phyloP scores from a whole-genome alignment of 2,888 invertebrate species.

The Deroplatys truncata region DNA sequence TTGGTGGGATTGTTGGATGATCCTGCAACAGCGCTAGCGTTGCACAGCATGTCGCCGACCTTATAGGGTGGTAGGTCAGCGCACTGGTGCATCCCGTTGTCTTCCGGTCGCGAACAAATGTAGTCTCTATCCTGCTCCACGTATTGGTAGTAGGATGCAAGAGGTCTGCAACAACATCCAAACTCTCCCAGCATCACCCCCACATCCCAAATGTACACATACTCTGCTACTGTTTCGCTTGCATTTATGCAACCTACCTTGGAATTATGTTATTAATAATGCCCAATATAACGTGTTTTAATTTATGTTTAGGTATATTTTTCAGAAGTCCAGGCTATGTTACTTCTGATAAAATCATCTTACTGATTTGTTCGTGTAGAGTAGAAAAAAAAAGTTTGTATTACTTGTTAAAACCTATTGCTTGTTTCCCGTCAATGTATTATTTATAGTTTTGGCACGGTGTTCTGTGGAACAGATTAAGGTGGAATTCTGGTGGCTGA shows the following conservation, averaged over 20 bases:
- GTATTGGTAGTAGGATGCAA: slow-evolving; percentile 82
- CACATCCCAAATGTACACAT: neutral
- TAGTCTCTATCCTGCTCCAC: slow-evolving; percentile 85
- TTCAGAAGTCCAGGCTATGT: too few relatives aligned
- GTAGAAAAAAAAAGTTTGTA: too few relatives aligned
- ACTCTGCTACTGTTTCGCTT: neutral
- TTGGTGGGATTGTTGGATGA: slow-evolving; percentile 63
- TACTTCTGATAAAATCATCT: too few relatives aligned
- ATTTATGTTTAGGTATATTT: too few relatives aligned
- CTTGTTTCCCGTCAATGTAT: too few relatives aligned
- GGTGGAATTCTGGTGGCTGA: too few relatives aligned
- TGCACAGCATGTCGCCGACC: slow-evolving; percentile 70
- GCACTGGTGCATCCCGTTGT: slow-evolving; percentile 93
- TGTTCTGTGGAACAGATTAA: too few relatives aligned
- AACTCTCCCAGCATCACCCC: neutral
- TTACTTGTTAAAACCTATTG: too few relatives aligned
- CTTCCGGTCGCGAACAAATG: slow-evolving; percentile 90
- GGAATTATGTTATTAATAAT: too few relatives aligned
- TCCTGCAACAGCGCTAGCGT: slow-evolving; percentile 61
- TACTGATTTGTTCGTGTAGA: too few relatives aligned
- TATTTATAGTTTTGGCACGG: too few relatives aligned
- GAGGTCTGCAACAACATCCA: slow-evolving; percentile 40
- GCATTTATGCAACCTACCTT: neutral
- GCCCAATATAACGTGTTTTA: too few relatives aligned
- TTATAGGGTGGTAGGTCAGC: slow-evolving; percentile 72